A percentile compares a stretch with the other conserved stretches of the same genome.
These are phyloP conservation scores for Forpus xanthops DNA, from an alignment of 2,797 vertebrate genomes.

Conservation along the genomic window DNA sequence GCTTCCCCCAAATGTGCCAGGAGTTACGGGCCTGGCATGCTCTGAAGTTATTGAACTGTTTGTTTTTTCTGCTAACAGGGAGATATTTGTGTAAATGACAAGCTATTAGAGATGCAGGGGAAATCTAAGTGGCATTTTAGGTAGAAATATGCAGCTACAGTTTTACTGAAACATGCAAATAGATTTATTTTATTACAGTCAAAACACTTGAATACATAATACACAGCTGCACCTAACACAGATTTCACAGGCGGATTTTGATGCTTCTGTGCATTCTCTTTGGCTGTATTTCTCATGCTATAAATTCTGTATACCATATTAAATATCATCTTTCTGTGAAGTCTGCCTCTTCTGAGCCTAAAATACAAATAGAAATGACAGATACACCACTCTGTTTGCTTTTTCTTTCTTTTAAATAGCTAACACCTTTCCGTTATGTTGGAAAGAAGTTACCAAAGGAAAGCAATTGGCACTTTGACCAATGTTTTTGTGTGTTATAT, in stretches of 20 bases:
- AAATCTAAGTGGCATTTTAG: not conserved
- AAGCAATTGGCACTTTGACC: constrained; percentile 6
- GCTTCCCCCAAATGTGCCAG: not conserved
- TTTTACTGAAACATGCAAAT: not conserved
- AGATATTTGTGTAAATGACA: not conserved
- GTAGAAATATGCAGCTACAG: not conserved
- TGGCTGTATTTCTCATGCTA: not conserved
- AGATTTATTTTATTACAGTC: constrained; percentile 24
- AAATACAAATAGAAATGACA: constrained; percentile 21
- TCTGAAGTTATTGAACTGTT: not conserved
- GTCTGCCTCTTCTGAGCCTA: not conserved
- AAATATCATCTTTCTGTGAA: not conserved
- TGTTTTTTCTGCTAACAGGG: not conserved
- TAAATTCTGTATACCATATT: constrained; percentile 25
- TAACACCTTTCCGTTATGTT: not conserved
- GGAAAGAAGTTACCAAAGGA: not conserved
- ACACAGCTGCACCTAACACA: not conserved
- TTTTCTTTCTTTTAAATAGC: not conserved
- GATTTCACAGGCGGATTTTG: not conserved
- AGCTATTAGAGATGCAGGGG: not conserved
- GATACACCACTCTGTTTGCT: constrained; percentile 11
- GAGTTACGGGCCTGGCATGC: not conserved
- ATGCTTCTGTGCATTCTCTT: not conserved
- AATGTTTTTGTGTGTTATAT: not conserved
- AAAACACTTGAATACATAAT: constrained; percentile 12